Evolutionary conservation across 2,113 vertebrate species (phyloP).

Genomic region (Cavia aperea): DNA sequence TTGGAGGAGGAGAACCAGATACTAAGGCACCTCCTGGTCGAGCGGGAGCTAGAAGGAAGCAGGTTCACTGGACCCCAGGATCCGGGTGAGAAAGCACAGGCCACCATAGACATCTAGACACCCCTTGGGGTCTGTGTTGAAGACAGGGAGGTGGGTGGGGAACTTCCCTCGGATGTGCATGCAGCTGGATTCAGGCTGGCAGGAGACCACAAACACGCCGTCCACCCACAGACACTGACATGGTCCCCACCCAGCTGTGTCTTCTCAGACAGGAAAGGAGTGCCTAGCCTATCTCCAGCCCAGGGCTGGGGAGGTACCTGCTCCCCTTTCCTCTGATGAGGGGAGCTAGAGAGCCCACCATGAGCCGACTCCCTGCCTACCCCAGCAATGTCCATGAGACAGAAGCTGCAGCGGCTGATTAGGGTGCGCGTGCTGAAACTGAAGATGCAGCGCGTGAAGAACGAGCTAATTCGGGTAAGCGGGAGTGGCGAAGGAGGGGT

Average conservation of each 20-base stretch:
- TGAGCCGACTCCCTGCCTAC: not conserved
- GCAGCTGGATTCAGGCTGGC: not conserved
- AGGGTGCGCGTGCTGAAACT: constrained; percentile 65
- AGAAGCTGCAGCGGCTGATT: constrained; percentile 71
- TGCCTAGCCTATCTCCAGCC: not conserved
- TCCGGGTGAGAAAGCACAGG: constrained; percentile 36
- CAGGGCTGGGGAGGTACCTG: not conserved
- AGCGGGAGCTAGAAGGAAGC: constrained; percentile 6
- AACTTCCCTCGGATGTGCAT: not conserved
- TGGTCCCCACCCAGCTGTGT: not conserved
- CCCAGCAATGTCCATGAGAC: constrained; percentile 75
- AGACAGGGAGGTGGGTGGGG: not conserved
- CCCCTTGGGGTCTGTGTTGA: not conserved
- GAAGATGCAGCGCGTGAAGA: constrained; percentile 84
- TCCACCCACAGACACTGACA: not conserved
- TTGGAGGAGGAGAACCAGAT: constrained; percentile 81
- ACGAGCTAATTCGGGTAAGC: constrained; percentile 85
- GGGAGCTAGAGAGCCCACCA: not conserved
- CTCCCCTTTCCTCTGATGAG: not conserved
- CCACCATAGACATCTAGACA: fast-evolving
- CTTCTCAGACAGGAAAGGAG: not conserved
- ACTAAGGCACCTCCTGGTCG: constrained; percentile 37
- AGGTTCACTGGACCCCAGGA: not conserved
- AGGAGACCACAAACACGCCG: not conserved
- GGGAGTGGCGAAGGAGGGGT: not conserved